Conservation (phyloP, 30 jellyfish, hydroid and myxozoan species). For the Aurelia aurita complex sp. Pacific region DNA sequence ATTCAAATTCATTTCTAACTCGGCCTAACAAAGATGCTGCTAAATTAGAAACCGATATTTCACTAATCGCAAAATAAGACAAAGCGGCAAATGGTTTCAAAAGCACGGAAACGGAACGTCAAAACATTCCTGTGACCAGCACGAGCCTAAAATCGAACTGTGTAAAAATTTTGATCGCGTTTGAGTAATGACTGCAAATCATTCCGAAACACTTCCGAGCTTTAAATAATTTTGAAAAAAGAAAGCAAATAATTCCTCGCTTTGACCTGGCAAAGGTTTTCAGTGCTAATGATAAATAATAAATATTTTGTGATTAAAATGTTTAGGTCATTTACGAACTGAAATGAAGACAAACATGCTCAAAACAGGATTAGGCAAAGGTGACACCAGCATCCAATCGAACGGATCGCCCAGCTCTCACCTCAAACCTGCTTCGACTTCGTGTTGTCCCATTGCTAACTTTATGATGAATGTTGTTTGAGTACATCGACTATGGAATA, state of each 20-base stretch:
- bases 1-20: not conserved
- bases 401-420: not conserved
- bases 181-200: not conserved
- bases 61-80: not conserved
- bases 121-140: not conserved
- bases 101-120: not conserved
- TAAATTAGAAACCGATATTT: not conserved
- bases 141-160: not conserved
- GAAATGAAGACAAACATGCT: conserved; percentile 1
- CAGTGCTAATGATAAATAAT: too few relatives aligned
- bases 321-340: too few relatives aligned
- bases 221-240: too few relatives aligned
- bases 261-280: too few relatives aligned
- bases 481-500: conserved; percentile 63
- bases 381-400: not conserved
- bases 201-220: too few relatives aligned
- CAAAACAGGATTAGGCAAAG: conserved; percentile 2
- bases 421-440: conserved; percentile 76
- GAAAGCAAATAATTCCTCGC: too few relatives aligned
- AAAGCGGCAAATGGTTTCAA: conserved; percentile 3
- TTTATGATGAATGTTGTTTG: conserved; percentile 57
- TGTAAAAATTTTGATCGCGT: not conserved
- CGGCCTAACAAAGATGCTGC: not conserved
- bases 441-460: conserved; percentile 75
- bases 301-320: too few relatives aligned